Conservation (phyloP, 2,113 vertebrate species). For the Heliornis fulica region DNA sequence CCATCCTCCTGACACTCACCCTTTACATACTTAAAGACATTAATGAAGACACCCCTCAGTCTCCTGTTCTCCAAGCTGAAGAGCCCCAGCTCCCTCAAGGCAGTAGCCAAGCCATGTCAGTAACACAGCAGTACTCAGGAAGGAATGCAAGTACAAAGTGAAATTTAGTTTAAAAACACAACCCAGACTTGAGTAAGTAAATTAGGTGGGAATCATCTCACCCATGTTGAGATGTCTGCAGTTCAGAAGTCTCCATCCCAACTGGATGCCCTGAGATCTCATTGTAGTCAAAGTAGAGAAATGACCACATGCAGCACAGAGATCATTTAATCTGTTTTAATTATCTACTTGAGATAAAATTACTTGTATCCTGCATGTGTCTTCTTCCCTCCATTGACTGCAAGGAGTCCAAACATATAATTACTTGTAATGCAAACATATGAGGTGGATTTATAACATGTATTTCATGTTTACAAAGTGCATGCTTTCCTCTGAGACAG, state of each 20-base stretch:
- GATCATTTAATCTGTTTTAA: neutral
- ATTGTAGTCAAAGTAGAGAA: neutral
- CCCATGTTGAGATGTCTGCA: neutral
- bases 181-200: neutral
- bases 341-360: neutral
- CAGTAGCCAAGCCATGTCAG: neutral
- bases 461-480: neutral
- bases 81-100: too few species aligned
- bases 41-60: too few species aligned
- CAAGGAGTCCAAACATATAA: neutral
- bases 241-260: neutral
- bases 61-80: too few species aligned
- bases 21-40: too few species aligned
- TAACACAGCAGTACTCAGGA: neutral
- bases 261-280: neutral
- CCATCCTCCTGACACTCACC: too few species aligned
- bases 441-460: neutral
- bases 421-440: neutral
- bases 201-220: neutral
- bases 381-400: neutral
- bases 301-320: neutral
- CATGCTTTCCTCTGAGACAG: neutral
- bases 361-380: neutral
- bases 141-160: neutral
- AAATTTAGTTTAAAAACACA: neutral